Evolutionary conservation across 2,113 vertebrate species (phyloP).

Genomic region (Silurus meridionalis): DNA sequence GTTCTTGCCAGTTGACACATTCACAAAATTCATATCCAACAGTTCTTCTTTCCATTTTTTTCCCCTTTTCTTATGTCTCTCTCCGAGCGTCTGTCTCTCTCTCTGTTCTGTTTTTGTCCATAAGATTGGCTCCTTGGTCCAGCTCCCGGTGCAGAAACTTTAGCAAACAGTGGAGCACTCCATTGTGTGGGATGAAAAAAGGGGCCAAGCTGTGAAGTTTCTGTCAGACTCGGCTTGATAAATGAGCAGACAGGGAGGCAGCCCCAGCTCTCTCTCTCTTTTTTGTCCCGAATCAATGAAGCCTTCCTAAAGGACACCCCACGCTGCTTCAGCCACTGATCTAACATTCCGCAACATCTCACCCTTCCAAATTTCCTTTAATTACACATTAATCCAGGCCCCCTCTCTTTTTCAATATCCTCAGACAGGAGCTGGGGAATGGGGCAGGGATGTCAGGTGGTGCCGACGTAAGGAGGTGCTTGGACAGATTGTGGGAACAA

Average conservation of each 20-base stretch:
- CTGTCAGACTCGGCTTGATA: slow-evolving; percentile 95
- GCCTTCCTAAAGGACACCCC: slow-evolving; percentile 99
- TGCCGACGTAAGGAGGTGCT: slow-evolving; percentile 70
- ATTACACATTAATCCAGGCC: slow-evolving; percentile 98
- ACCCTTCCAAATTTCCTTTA: slow-evolving; percentile 99
- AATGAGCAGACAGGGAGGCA: slow-evolving; percentile 99
- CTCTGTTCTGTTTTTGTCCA: slow-evolving; percentile 65
- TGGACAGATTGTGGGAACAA: slow-evolving; percentile 81
- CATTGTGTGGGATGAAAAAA: slow-evolving; percentile 84
- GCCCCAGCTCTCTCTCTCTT: slow-evolving; percentile 81
- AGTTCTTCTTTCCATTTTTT: slow-evolving; percentile 46
- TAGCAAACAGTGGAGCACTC: slow-evolving; percentile 94
- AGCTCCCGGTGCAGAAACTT: slow-evolving; percentile 90
- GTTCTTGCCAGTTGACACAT: slow-evolving; percentile 44
- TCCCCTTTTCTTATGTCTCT: slow-evolving; percentile 47
- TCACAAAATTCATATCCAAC: slow-evolving; percentile 52
- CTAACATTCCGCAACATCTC: slow-evolving; percentile 99
- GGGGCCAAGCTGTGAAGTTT: slow-evolving; percentile 89
- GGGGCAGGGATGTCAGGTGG: slow-evolving; percentile 71
- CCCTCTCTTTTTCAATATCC: slow-evolving; percentile 95
- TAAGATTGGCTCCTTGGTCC: slow-evolving; percentile 79
- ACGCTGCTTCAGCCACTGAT: slow-evolving; percentile 99
- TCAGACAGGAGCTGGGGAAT: slow-evolving; percentile 77
- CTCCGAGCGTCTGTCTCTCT: slow-evolving; percentile 39
- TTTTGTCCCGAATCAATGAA: slow-evolving; percentile 99